Evolutionary conservation across 2,797 vertebrate genomes (phyloP), one percentile per base, ranked within the genome.

Genomic region (Stomatorhinus walkeri): DNA sequence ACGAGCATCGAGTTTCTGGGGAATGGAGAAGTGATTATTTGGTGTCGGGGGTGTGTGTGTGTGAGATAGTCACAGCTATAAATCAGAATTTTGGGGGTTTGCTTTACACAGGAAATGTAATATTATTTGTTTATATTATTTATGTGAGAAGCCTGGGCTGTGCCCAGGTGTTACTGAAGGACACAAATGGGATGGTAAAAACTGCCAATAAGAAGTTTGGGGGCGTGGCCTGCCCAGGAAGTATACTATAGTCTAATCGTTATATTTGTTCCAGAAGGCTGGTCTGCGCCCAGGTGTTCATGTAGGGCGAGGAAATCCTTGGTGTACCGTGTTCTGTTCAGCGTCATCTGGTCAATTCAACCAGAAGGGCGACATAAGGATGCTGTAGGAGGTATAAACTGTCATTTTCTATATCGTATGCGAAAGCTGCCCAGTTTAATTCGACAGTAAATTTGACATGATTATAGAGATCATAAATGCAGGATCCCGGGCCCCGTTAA

Each of bases 341-440:
- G 16, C 36, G 40, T 81, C 76, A 81, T 46, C 76, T 81, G 76
- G 76, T 81, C 76, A 81, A 81, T 43, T 46, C 76, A 81, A 72
- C 76, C 76, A 81, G 76, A 81, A 81, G 76, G 76, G 40, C 8
- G 76, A 81, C 76, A 81, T 81, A 43, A 85, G n/a, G 48, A 49
- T 46, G 43, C 81, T 85, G 36, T 72, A 72, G 68, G 68, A 72
- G 68, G 68, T 36, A 72, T 72, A 46, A 49, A 85, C 43, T 12
- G 46, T 85, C 81, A 22, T 85, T 48, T 49, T 51, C 43, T 51
- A 49, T 85, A 85, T 85, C 49, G 22, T 85, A 85, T 51, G n/a
- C n/a, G 10, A 85, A 51, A 24, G 43, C 52, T 36, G 28, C 32
- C 32, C 8, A 40, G 32, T 36, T 32, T 87, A 51, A 87, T 52